Base-by-base conservation (phyloP, 2,113 vertebrate genomes). In the Thamnaconus septentrionalis region DNA sequence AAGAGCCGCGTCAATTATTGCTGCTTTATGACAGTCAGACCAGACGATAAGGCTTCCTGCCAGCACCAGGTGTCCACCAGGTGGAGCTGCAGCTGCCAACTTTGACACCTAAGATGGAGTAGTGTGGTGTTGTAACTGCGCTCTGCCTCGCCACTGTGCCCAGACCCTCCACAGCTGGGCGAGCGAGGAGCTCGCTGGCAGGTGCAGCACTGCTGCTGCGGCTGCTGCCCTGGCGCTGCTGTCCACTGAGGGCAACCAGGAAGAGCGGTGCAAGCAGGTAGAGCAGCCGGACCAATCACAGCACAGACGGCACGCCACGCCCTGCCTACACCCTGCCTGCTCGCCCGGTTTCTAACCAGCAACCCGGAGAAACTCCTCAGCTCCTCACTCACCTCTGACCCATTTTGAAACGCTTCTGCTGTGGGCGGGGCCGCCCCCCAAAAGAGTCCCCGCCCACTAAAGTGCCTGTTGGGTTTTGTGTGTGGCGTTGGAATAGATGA, bases 211-310 rank as follows among this genome's bases (percentile, higher is more conserved):
- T 61, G 76, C 92, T 31, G 18, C 18, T 31, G 18, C 18, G 18
- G 18, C 18, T 2, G 18, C 18, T 31, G 18, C 18, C 18, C 18
- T 31, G 72, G 92, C 95, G 73, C 92, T 91, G 85, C 92, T 95
- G 87, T 93, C 94, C 4, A 88, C 92, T 89, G 95, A 96, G 92
- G 90, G 91, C 91, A 93, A 93, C 92, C 92, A 94, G 92, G 95
- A 96, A 88, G 95, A 97, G 70, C 94, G 93, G 83, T 96, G 97
- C 91, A 97, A 98, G 94, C 95, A 98, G 96, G 96, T 98, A 97
- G 95, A 92, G 80, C 88, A 87, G 46, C 72, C 56, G 57, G 59
- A 57, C 74, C 75, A 55, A 75, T 64, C 61, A 58, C 66, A 31
- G 71, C 79, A 12, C 53, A 53, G 52, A 7, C 57, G 86, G 85